A percentile compares a stretch with the other conserved stretches of the same genome.
Conservation (phyloP, 2,888 invertebrate genomes). For the Zootermopsis nevadensis region DNA sequence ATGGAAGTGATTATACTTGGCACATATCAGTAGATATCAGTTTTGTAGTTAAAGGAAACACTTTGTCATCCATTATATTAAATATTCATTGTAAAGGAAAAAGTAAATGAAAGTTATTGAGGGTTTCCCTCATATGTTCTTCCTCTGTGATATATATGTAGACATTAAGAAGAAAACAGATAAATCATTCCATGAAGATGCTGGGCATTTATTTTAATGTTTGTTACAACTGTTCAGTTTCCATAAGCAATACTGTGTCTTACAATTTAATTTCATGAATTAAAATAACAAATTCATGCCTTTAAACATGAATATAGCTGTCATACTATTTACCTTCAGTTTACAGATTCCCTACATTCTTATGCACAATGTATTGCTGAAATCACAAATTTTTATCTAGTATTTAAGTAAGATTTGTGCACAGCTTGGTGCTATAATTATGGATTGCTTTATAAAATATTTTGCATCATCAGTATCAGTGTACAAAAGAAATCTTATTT, state of each 20-base stretch:
- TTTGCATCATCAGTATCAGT: background rate
- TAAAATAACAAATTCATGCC: no score
- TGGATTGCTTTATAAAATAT: background rate
- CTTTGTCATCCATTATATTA: no score
- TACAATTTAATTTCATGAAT: no score
- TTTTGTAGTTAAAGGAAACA: slow-evolving; percentile 1
- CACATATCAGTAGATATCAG: slow-evolving; percentile 17
- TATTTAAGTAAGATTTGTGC: background rate
- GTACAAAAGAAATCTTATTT: background rate
- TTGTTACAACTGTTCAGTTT: no score
- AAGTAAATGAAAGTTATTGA: no score
- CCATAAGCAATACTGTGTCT: no score
- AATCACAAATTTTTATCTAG: background rate
- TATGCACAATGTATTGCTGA: background rate
- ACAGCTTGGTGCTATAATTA: background rate
- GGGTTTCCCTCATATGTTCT: no score
- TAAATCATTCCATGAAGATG: no score
- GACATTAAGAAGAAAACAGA: no score
- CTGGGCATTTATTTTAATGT: no score
- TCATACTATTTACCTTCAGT: background rate
- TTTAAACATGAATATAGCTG: background rate
- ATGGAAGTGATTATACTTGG: background rate
- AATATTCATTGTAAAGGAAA: no score
- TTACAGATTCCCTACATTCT: background rate
- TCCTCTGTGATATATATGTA: no score